These are phyloP conservation scores for Heliconius charithonia DNA, from an alignment of 2,888 invertebrate species.

Conservation along the genomic window DNA sequence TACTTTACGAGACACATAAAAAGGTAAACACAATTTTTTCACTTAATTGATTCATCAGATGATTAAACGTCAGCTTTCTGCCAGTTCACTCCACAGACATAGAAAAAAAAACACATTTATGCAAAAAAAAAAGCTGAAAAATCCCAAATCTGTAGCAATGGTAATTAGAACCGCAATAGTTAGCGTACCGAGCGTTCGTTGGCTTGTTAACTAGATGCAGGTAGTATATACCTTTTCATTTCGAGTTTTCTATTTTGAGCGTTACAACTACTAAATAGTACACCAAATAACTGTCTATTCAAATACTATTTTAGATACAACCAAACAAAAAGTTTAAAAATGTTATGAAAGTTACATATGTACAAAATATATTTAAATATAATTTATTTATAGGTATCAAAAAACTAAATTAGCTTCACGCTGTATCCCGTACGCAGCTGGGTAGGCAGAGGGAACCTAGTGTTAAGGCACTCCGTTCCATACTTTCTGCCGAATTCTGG, in stretches of 20 bases:
- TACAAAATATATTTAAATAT: neutral
- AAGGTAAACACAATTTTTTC: neutral
- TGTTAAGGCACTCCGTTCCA: too few relatives aligned
- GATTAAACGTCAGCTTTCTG: neutral
- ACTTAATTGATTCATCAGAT: neutral
- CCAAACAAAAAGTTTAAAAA: neutral
- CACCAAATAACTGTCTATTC: conserved; percentile 46
- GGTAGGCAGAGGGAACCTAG: too few relatives aligned
- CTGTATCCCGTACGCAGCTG: too few relatives aligned
- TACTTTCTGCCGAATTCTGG: too few relatives aligned
- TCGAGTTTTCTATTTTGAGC: conserved; percentile 45
- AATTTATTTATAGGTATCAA: neutral
- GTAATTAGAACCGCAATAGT: conserved; percentile 41
- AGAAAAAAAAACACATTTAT: neutral
- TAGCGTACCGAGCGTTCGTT: conserved; percentile 37
- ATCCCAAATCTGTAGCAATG: conserved; percentile 39
- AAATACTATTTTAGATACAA: conserved; percentile 17
- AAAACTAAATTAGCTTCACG: too few relatives aligned
- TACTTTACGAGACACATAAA: neutral
- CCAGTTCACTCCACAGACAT: neutral
- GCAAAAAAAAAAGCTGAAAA: conserved; percentile 22
- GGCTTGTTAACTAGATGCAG: conserved; percentile 42
- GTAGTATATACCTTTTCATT: conserved; percentile 45
- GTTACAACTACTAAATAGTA: conserved; percentile 41
- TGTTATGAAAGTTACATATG: neutral